Conservation (phyloP, 2,113 vertebrate genomes). For the Nerophis ophidion region DNA sequence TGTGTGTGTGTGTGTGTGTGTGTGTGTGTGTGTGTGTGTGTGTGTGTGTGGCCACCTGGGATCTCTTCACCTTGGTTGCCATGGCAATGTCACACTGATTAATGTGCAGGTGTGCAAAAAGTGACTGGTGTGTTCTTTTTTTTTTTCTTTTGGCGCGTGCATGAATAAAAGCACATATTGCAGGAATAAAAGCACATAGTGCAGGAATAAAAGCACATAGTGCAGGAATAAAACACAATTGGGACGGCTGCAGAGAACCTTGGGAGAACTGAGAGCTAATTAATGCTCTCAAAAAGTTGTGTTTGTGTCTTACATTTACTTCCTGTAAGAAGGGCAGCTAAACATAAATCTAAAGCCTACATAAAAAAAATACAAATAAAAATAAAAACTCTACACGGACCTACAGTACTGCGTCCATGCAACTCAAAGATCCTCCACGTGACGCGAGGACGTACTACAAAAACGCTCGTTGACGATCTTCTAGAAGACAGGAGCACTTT, state of each 20-base stretch:
- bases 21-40: conserved; percentile 3
- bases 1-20: background rate
- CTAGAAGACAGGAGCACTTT: no score
- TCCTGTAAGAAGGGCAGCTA: background rate
- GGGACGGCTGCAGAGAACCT: conserved; percentile 37
- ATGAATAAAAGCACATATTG: conserved; percentile 32
- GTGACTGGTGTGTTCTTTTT: conserved; percentile 19
- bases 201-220: conserved; percentile 35
- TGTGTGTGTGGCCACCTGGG: conserved; percentile 43
- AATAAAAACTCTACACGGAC: no score
- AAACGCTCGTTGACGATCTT: no score
- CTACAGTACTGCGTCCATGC: no score
- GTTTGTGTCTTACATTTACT: background rate
- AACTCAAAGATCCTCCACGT: no score
- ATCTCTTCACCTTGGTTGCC: conserved; percentile 52
- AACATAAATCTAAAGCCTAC: background rate
- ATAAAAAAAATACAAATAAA: no score
- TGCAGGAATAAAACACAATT: conserved; percentile 24
- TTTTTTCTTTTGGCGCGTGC: conserved; percentile 13
- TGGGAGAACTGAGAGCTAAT: background rate
- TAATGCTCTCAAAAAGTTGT: background rate
- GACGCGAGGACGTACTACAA: no score
- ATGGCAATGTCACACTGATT: conserved; percentile 49
- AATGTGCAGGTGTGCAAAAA: conserved; percentile 45
- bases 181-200: conserved; percentile 21